These are phyloP conservation scores for Ectropis grisescens DNA, from an alignment of 1,140 invertebrate species.

Conservation along the genomic window DNA sequence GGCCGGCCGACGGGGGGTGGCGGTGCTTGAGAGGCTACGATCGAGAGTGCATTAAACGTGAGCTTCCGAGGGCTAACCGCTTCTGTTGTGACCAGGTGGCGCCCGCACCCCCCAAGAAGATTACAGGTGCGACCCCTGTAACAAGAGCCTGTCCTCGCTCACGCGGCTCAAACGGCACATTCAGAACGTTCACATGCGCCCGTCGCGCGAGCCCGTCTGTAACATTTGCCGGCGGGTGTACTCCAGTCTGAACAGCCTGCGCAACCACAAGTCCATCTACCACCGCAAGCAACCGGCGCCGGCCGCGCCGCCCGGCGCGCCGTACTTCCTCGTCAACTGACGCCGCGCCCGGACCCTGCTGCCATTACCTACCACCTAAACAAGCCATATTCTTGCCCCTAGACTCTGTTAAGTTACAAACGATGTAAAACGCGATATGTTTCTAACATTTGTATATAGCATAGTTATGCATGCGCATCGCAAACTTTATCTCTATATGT, in stretches of 20 bases:
- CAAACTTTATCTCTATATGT: constrained; percentile 51
- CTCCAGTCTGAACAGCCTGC: constrained; percentile 87
- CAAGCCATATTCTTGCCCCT: constrained; percentile 62
- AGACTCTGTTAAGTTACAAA: constrained; percentile 54
- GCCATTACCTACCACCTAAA: constrained; percentile 56
- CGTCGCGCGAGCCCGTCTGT: constrained; percentile 87
- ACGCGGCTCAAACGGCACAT: constrained; percentile 88
- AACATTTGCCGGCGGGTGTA: constrained; percentile 90
- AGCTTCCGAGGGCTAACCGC: constrained; percentile 65
- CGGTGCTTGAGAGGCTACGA: constrained; percentile 64
- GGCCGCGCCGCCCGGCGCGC: constrained; percentile 41
- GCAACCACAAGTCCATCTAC: constrained; percentile 92
- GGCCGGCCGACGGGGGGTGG: constrained; percentile 64
- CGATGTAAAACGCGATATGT: constrained; percentile 60
- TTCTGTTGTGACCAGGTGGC: constrained; percentile 69
- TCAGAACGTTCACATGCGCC: constrained; percentile 89
- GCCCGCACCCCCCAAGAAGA: constrained; percentile 76
- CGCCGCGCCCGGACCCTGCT: constrained; percentile 38
- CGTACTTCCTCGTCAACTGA: constrained; percentile 70
- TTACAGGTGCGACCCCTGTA: constrained; percentile 89
- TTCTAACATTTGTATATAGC: constrained; percentile 68
- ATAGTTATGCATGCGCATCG: constrained; percentile 67
- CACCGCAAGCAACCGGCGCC: constrained; percentile 77
- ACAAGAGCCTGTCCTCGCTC: constrained; percentile 87
- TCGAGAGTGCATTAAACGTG: constrained; percentile 66